Evolutionary conservation across 2,113 vertebrate species (phyloP), one percentile per base, ranked within the genome.

Genomic region (Tursiops truncatus): DNA sequence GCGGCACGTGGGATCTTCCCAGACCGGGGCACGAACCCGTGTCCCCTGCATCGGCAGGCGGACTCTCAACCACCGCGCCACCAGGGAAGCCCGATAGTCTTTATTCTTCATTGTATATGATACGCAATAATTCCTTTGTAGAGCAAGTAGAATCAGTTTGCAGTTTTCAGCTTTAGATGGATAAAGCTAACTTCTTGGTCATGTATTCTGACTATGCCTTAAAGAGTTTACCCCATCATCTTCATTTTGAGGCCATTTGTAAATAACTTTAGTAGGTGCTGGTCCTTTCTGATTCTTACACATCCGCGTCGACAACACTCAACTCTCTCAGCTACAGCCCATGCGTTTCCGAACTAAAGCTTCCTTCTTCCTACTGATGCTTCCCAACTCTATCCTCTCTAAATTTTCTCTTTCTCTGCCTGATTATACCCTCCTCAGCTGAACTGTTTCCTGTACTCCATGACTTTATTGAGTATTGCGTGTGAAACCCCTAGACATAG

Each of bases 401-500:
- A 44, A 44, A 60, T 81, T n/a, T n/a, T 84, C 9, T 80, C 0
- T 25, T 81, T 60, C 23, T 70, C 44, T 70, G 11, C 26, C 3
- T 91, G 67, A 56, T 83, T 3, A 33, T 12, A 56, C 41, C 1
- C 1, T 4, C 23, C 9, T 83, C 38, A 47, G 10, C 23, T 71
- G 28, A 92, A 94, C 11, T 50, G 0, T 50, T 89, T 73, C 5
- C 11, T 70, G 13, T 36, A 44, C 9, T 11, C 6, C 11, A 44
- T 44, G 11, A 80, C 21, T 80, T 4, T 73, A 6, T 6, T 53
- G 53, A 53, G 15, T 53, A 53, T 53, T 26, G 11, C 12, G 10
- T 44, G 14, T 11, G 12, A 68, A 67, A 0, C 2, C 1, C 14
- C 11, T 31, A 89, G 18, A 47, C 2, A 50, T 28, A 0, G 4